phyloP scores from a whole-genome alignment of 2,113 vertebrate genomes.

The Zapus hudsonius region DNA sequence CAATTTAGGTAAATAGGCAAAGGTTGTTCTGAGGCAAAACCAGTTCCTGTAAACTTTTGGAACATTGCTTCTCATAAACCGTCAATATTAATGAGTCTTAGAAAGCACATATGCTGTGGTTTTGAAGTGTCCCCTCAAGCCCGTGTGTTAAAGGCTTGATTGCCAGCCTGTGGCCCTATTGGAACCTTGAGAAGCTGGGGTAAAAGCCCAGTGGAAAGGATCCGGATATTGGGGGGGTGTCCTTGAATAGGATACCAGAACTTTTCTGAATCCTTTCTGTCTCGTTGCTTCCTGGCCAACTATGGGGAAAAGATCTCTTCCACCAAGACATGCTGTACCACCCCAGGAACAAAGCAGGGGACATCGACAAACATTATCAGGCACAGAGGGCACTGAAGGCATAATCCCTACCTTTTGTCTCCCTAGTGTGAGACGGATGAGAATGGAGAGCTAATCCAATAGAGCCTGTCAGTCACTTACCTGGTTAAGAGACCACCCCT shows the following conservation, averaged over 20 bases:
- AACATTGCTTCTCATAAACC: no score
- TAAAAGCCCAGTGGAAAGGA: not conserved
- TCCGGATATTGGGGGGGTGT: no score
- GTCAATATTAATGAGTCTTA: no score
- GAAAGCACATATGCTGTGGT: not conserved
- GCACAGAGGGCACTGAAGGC: no score
- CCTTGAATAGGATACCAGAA: not conserved
- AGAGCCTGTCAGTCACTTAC: no score
- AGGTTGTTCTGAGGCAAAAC: not conserved
- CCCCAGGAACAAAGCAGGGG: not conserved
- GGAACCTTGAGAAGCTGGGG: not conserved
- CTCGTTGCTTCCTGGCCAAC: not conserved
- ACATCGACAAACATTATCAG: no score
- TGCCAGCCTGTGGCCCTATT: not conserved
- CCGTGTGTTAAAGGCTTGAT: not conserved
- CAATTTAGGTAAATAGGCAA: not conserved
- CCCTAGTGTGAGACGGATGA: no score
- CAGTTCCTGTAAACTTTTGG: not conserved
- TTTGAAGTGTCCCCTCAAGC: not conserved
- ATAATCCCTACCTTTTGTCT: no score
- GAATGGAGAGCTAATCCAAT: no score
- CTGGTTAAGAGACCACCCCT: no score
- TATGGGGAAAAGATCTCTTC: not conserved
- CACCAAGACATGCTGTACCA: not conserved
- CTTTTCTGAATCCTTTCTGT: not conserved